Evolutionary conservation across 2,113 vertebrate species (phyloP).

Genomic region (Balaeniceps rex): DNA sequence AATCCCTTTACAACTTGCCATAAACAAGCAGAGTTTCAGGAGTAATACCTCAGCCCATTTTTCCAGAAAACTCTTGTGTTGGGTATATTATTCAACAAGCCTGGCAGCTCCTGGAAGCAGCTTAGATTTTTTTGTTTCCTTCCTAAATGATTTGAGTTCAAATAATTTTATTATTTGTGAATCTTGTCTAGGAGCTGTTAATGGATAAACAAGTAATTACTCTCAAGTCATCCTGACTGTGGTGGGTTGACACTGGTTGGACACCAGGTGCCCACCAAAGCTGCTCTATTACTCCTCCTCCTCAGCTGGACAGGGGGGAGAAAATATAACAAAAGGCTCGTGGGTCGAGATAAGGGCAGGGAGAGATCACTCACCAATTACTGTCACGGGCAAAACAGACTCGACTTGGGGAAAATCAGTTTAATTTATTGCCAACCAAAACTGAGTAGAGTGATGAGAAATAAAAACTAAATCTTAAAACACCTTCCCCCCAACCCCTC

Average conservation of each 20-base stretch:
- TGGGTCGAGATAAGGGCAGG: neutral
- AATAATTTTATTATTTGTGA: neutral
- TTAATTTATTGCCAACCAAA: too few species aligned
- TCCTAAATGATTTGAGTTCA: neutral
- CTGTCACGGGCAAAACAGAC: neutral
- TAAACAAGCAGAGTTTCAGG: neutral
- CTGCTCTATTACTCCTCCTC: neutral
- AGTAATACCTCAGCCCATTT: neutral
- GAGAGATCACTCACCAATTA: neutral
- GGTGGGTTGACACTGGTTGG: neutral
- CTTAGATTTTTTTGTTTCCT: neutral
- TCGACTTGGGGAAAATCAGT: neutral
- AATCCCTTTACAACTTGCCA: neutral
- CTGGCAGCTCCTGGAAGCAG: neutral
- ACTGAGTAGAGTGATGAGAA: neutral
- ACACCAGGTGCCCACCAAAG: neutral
- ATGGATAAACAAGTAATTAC: neutral
- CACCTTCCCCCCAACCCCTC: neutral
- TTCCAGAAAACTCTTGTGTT: neutral
- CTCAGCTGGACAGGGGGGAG: neutral
- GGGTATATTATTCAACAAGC: neutral
- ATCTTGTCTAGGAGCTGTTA: neutral
- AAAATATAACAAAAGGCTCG: neutral
- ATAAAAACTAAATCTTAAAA: neutral
- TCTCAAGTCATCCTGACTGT: neutral